Evolutionary conservation across 2,888 invertebrate genomes (phyloP), one percentile per base, ranked within the genome.

Genomic region (Stegophylla sp.): DNA sequence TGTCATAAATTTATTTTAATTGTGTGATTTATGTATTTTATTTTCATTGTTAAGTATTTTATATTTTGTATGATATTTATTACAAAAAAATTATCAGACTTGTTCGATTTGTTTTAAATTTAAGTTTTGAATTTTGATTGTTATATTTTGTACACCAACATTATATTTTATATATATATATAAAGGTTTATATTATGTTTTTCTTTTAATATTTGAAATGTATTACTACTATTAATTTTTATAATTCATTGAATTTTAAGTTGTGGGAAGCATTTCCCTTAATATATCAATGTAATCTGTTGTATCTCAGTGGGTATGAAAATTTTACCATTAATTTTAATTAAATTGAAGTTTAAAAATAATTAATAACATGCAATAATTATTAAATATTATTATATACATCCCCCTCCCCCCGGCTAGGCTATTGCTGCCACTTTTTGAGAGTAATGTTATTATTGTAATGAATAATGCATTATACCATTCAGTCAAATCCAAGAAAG

Each of bases 361-460:
- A n/a, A n/a, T n/a, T n/a, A n/a, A n/a, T n/a, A n/a, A n/a, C n/a
- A n/a, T n/a, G n/a, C n/a, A n/a, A n/a, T n/a, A n/a, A n/a, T n/a
- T n/a, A n/a, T n/a, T n/a, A n/a, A n/a, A n/a, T n/a, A n/a, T n/a
- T n/a, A n/a, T n/a, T n/a, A n/a, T n/a, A n/a, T n/a, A n/a, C n/a
- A n/a, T n/a, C n/a, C n/a, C n/a, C n/a, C n/a, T n/a, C n/a, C n/a
- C n/a, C n/a, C n/a, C n/a, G n/a, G n/a, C n/a, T n/a, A n/a, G n/a
- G n/a, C n/a, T n/a, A n/a, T n/a, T 79, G 20, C 66, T 79, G 53
- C 51, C 43, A 69, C 45, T 66, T 48, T 48, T 79, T 59, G 34
- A 64, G 51, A 66, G 23, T 69, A 66, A 56, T 41, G 66, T 51
- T 34, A 59, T 79, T 23, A 69, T 79, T 69, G 59, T 79, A 34